Percentiles rank a stretch among this genome's conserved stretches.
These are phyloP conservation scores for Nothocercus julius DNA, from an alignment of 2,113 vertebrate species.

Conservation along the genomic window DNA sequence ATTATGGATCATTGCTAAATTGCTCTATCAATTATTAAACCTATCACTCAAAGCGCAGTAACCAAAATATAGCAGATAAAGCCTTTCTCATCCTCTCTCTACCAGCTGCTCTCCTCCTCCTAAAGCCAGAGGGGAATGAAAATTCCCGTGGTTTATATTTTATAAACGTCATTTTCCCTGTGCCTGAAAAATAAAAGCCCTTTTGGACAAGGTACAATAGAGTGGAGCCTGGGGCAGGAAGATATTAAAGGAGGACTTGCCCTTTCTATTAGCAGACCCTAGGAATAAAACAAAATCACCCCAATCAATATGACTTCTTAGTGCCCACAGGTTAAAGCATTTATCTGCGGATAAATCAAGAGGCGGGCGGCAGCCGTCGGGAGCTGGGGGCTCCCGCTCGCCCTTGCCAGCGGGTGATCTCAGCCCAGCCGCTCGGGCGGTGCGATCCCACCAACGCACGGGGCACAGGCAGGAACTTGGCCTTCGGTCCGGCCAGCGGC, in stretches of 20 bases:
- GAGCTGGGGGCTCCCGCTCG: background rate
- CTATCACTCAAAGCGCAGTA: slow-evolving; percentile 54
- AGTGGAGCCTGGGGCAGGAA: fast-evolving
- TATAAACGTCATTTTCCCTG: slow-evolving; percentile 28
- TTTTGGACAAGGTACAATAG: background rate
- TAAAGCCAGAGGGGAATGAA: slow-evolving; percentile 51
- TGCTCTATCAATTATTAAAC: slow-evolving; percentile 73
- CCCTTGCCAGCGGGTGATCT: background rate
- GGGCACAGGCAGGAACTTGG: fast-evolving
- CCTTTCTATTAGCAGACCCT: slow-evolving; percentile 22
- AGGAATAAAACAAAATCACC: slow-evolving; percentile 14
- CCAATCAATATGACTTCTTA: slow-evolving; percentile 3
- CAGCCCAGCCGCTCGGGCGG: background rate
- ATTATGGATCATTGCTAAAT: slow-evolving; percentile 71
- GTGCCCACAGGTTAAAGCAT: background rate
- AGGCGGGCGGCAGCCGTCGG: background rate
- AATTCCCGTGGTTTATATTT: slow-evolving; percentile 61
- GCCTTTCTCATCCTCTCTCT: slow-evolving; percentile 58
- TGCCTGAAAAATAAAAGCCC: slow-evolving; percentile 47
- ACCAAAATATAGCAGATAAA: slow-evolving; percentile 67
- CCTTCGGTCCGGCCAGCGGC: background rate
- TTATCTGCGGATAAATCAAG: slow-evolving; percentile 5
- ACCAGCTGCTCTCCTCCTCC: slow-evolving; percentile 57
- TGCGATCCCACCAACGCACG: background rate
- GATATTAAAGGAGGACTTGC: background rate